Evolutionary conservation across 2,888 invertebrate genomes (phyloP).

Genomic region (Laothoe populi): DNA sequence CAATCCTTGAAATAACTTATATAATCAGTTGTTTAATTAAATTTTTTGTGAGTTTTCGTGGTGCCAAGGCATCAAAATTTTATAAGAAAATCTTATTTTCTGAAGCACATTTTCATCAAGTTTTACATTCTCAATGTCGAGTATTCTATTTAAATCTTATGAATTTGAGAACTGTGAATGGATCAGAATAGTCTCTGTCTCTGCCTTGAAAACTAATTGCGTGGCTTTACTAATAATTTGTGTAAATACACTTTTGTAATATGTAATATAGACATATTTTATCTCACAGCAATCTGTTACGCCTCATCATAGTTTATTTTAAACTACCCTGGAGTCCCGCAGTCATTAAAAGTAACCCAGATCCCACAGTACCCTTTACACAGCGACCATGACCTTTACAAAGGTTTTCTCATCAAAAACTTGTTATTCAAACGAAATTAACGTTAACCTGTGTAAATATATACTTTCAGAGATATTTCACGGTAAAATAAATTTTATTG

Average conservation of each 20-base stretch:
- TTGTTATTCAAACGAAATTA: conserved; percentile 30
- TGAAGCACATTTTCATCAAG: no score
- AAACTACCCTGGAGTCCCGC: conserved; percentile 24
- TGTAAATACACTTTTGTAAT: no score
- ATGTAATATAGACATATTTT: not conserved
- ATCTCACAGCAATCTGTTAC: not conserved
- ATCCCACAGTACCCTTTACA: conserved; percentile 30
- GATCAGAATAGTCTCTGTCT: no score
- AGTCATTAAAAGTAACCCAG: conserved; percentile 32
- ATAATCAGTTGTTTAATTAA: not conserved
- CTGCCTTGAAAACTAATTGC: no score
- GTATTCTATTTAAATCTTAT: no score
- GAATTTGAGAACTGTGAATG: no score
- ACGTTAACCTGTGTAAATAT: conserved; percentile 12
- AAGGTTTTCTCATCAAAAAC: conserved; percentile 28
- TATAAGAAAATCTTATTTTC: no score
- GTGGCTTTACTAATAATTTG: no score
- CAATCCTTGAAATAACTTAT: not conserved
- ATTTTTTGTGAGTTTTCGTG: not conserved
- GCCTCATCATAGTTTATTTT: conserved; percentile 7
- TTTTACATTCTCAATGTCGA: no score
- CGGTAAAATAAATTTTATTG: not conserved
- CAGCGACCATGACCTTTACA: conserved; percentile 32
- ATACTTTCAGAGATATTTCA: conserved; percentile 10
- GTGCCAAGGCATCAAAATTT: no score